These are phyloP conservation scores for Zaprionus ghesquierei DNA, from an alignment of 1,140 invertebrate species.

Conservation along the genomic window DNA sequence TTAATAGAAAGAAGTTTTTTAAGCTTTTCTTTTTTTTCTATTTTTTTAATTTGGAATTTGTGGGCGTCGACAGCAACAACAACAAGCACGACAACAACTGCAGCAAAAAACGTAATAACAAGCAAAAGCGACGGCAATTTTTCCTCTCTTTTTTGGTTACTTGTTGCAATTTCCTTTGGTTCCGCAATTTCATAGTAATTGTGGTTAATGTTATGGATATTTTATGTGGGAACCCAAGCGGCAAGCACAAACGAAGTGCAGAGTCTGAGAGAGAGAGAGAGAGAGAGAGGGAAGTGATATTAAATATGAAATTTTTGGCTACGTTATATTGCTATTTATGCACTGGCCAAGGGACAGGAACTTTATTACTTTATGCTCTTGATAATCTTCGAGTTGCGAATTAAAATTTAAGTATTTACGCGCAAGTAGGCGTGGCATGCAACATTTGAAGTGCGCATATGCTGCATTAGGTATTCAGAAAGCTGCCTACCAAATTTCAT, in stretches of 20 bases:
- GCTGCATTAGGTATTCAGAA: neutral
- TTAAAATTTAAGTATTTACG: too few relatives aligned
- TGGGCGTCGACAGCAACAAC: constrained; percentile 41
- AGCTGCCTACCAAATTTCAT: neutral
- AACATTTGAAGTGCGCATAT: neutral
- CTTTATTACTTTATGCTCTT: too few relatives aligned
- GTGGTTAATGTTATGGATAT: constrained; percentile 76
- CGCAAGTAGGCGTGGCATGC: neutral
- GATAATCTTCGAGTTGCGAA: too few relatives aligned
- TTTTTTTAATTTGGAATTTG: constrained; percentile 71
- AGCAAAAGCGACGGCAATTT: constrained; percentile 38
- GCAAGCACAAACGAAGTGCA: neutral
- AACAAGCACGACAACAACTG: neutral
- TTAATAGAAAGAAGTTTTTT: constrained; percentile 70
- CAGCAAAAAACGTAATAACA: constrained; percentile 7
- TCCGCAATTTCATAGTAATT: constrained; percentile 68
- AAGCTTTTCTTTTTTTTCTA: constrained; percentile 54
- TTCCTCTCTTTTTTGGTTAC: constrained; percentile 13
- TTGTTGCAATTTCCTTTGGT: constrained; percentile 34
- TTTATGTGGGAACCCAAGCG: constrained; percentile 61
- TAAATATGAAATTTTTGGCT: neutral
- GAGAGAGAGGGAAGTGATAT: neutral
- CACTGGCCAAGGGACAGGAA: neutral
- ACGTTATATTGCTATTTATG: neutral
- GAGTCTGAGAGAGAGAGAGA: neutral